phyloP scores from a whole-genome alignment of 2,888 invertebrate species.

The Andrena fulva region DNA sequence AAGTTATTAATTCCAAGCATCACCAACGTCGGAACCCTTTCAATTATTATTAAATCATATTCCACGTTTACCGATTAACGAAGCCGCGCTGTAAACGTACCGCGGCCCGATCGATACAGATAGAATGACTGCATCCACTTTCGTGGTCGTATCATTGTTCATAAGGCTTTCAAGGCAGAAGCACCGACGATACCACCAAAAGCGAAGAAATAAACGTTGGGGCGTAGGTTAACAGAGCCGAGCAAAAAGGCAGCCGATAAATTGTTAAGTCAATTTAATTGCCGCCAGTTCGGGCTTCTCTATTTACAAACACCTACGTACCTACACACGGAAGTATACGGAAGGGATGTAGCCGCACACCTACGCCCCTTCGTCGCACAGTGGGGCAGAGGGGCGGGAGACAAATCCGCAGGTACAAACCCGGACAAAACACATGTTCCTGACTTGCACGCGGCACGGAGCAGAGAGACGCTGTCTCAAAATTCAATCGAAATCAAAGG shows the following conservation, averaged over 20 bases:
- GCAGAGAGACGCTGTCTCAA: constrained; percentile 49
- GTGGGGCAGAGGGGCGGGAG: background rate
- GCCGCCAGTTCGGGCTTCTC: constrained; percentile 30
- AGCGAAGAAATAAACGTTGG: constrained; percentile 10
- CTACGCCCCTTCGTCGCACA: background rate
- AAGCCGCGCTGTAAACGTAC: too few species aligned
- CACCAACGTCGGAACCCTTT: too few species aligned
- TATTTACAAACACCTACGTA: constrained; percentile 31
- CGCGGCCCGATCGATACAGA: too few species aligned
- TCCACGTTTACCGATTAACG: too few species aligned
- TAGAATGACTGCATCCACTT: too few species aligned
- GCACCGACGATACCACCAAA: background rate
- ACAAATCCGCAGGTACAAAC: constrained; percentile 22
- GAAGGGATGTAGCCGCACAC: background rate
- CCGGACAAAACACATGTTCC: constrained; percentile 32
- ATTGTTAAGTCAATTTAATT: constrained; percentile 61
- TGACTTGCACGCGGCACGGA: constrained; percentile 23
- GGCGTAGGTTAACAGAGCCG: background rate
- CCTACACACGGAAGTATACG: constrained; percentile 9
- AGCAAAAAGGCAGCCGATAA: constrained; percentile 43
- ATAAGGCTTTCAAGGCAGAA: background rate
- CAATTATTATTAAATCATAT: too few species aligned
- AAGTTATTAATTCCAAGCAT: too few species aligned
- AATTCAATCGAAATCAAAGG: constrained; percentile 74
- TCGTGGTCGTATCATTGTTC: too few species aligned